Evolutionary conservation across 2,888 invertebrate species (phyloP), one percentile per base, ranked within the genome.

Genomic region (Blera fallax): DNA sequence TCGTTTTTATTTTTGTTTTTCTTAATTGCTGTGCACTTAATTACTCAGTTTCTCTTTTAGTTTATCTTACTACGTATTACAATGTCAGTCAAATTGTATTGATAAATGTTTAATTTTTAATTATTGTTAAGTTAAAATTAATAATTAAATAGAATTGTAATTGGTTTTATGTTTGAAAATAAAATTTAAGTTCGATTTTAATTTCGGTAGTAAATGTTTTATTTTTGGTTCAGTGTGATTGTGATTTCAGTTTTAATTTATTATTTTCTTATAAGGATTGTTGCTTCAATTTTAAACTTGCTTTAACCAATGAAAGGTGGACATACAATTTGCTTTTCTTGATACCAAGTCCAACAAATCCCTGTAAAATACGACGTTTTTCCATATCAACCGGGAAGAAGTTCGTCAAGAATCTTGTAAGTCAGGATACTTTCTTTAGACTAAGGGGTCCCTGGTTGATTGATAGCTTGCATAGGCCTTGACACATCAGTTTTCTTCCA

Each of bases 101-200:
- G 29, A 56, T 29, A 18, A 45, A 27, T 43, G 34, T 65, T 78
- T 72, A 14, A 1, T 60, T 16, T 60, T 54, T 54, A 54, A 11
- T 65, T 77, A 43, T 32, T 1, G 2, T 32, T 79, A 72, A 79
- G 64, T 32, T 37, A 6, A 52, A 52, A n/a, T 34, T 43, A 37
- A 54, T 48, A n/a, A 54, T n/a, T n/a, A 24, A 45, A 29, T 21
- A 18, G 3, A 43, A 70, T 16, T 64, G 48, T 58, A 64, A 73
- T 78, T 78, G 67, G 67, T 62, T 73, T 74, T 65, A 45, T 83
- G 29, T 65, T 83, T 73, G 18, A 29, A 11, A 78, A 78, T 78
- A 78, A 83, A 83, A 52, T 65, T 56, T 77, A 82, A 81, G 80
- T 81, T 80, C 54, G 24, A 64, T 27, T 54, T 56, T 24, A 64